Conservation (phyloP, 1,140 invertebrate genomes). For the Wiebesia pumilae region DNA sequence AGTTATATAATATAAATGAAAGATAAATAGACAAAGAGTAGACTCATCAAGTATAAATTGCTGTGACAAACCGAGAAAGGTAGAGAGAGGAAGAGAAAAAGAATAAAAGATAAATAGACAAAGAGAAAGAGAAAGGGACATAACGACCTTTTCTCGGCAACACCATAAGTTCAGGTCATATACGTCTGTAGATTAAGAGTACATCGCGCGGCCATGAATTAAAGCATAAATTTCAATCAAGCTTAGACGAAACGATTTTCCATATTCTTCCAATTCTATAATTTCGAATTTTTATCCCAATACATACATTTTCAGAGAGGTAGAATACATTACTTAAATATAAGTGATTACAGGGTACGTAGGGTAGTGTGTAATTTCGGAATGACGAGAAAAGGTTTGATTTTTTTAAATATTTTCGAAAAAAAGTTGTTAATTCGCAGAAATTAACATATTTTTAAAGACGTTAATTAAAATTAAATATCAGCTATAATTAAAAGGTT, state of each 20-base stretch:
- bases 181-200: conserved; percentile 35
- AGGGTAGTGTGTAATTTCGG: no score
- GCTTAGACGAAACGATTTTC: neutral
- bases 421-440: neutral
- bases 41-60: conserved; percentile 31
- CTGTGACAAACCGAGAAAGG: neutral
- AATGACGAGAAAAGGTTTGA: neutral
- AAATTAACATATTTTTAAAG: neutral
- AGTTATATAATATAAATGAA: neutral
- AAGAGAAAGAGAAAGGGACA: conserved; percentile 2
- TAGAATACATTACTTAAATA: neutral
- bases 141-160: neutral
- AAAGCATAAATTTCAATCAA: conserved; percentile 50
- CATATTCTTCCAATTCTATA: neutral
- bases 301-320: neutral
- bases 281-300: neutral
- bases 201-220: conserved; percentile 29
- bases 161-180: conserved; percentile 29
- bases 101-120: neutral
- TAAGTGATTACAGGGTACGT: no score
- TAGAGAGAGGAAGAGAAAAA: neutral
- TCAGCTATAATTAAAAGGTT: no score
- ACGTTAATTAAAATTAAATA: no score
- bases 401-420: neutral
- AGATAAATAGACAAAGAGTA: neutral